A percentile compares a stretch with the other conserved stretches of the same genome.
Conservation (phyloP, 2,888 invertebrate genomes). For the Falcaria lacertinaria region DNA sequence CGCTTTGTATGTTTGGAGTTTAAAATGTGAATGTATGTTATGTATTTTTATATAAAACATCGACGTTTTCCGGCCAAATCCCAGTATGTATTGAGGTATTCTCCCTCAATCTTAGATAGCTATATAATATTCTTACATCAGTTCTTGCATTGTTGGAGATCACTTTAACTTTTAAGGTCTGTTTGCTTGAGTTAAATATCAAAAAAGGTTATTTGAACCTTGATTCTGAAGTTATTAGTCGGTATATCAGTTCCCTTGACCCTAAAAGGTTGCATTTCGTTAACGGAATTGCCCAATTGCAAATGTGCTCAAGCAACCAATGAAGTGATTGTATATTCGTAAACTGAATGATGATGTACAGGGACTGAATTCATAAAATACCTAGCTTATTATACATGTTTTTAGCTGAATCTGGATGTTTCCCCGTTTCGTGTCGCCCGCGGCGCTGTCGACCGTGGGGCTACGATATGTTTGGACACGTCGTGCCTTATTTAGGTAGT, state of each 20-base stretch:
- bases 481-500: slow-evolving; percentile 77
- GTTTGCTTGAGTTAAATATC: no score
- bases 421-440: slow-evolving; percentile 12
- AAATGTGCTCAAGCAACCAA: neutral
- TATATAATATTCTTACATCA: neutral
- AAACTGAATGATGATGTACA: slow-evolving; percentile 40
- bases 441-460: slow-evolving; percentile 9
- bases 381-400: slow-evolving; percentile 24
- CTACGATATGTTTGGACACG: slow-evolving; percentile 54
- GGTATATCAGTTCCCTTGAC: no score
- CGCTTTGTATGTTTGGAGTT: slow-evolving; percentile 14
- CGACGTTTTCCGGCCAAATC: slow-evolving; percentile 43
- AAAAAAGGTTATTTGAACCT: no score
- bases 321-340: slow-evolving; percentile 41
- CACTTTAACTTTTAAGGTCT: no score
- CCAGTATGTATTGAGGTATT: slow-evolving; percentile 18
- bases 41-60: slow-evolving; percentile 21
- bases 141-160: no score
- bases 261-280: no score
- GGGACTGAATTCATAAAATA: slow-evolving; percentile 30
- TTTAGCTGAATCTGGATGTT: slow-evolving; percentile 21
- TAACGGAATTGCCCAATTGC: no score
- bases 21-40: slow-evolving; percentile 6
- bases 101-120: neutral
- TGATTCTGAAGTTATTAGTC: no score